A percentile compares a stretch with the other conserved stretches of the same genome.
phyloP scores from a whole-genome alignment of 2,797 vertebrate species.

The Pteropus rufus region DNA sequence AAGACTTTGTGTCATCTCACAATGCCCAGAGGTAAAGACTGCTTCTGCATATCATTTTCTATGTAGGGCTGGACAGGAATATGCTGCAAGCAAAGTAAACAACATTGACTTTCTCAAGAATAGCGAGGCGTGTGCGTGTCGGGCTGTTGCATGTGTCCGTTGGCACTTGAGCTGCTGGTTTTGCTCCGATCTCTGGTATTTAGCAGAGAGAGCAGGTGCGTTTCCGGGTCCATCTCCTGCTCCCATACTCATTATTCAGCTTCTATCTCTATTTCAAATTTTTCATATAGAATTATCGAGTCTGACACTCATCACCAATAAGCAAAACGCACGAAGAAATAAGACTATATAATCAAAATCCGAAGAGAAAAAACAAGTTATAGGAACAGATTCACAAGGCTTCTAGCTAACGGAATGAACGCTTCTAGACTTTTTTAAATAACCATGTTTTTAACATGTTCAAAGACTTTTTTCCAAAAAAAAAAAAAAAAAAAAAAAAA shows the following conservation, averaged over 20 bases:
- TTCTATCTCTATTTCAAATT: background rate
- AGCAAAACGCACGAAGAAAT: background rate
- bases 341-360: background rate
- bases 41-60: background rate
- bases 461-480: background rate
- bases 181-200: background rate
- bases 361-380: background rate
- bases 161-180: background rate
- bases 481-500: background rate
- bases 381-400: background rate
- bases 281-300: background rate
- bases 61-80: background rate
- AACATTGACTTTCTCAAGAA: background rate
- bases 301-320: background rate
- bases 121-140: accelerated
- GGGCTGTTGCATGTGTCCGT: background rate
- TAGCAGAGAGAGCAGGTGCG: background rate
- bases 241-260: background rate
- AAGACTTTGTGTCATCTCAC: background rate
- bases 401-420: background rate
- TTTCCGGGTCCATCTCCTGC: background rate
- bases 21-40: background rate
- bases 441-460: background rate
- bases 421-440: background rate
- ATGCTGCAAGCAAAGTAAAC: background rate